A percentile compares a stretch with the other conserved stretches of the same genome.
phyloP scores from a whole-genome alignment of 2,113 vertebrate genomes.

The Hippocampus abdominalis region DNA sequence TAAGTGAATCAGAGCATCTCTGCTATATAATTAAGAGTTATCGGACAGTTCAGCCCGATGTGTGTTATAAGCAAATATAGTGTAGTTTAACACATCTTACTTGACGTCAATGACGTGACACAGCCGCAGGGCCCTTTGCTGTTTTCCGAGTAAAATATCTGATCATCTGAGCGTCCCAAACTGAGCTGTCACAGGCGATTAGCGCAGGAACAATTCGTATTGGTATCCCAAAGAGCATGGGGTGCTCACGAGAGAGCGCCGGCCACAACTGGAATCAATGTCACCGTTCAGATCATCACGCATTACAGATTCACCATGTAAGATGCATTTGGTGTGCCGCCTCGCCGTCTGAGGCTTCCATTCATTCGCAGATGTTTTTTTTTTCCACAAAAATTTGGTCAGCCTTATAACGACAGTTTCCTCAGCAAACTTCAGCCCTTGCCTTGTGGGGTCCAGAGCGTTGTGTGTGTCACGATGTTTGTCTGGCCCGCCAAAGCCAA shows the following conservation, averaged over 20 bases:
- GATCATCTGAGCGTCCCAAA: slow-evolving; percentile 72
- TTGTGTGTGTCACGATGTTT: slow-evolving; percentile 21
- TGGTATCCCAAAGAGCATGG: slow-evolving; percentile 67
- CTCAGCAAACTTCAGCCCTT: slow-evolving; percentile 30
- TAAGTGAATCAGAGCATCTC: neutral
- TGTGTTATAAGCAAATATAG: neutral
- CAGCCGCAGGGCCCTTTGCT: slow-evolving; percentile 23
- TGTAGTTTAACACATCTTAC: neutral
- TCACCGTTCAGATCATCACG: slow-evolving; percentile 66
- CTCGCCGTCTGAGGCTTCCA: slow-evolving; percentile 64
- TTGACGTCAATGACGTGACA: neutral
- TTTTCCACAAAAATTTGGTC: slow-evolving; percentile 46
- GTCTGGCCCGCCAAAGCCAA: slow-evolving; percentile 12
- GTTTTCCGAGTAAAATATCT: slow-evolving; percentile 61
- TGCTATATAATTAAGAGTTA: neutral
- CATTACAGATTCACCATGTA: slow-evolving; percentile 71
- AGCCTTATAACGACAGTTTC: slow-evolving; percentile 35
- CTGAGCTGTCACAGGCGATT: slow-evolving; percentile 70
- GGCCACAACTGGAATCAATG: slow-evolving; percentile 67
- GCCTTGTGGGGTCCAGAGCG: neutral
- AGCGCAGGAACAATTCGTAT: slow-evolving; percentile 65
- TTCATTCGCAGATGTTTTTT: slow-evolving; percentile 57
- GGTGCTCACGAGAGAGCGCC: slow-evolving; percentile 66
- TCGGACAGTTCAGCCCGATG: neutral
- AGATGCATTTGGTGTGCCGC: slow-evolving; percentile 73